Conservation (phyloP, 2,113 vertebrate genomes). For the Spilogale gracilis region DNA sequence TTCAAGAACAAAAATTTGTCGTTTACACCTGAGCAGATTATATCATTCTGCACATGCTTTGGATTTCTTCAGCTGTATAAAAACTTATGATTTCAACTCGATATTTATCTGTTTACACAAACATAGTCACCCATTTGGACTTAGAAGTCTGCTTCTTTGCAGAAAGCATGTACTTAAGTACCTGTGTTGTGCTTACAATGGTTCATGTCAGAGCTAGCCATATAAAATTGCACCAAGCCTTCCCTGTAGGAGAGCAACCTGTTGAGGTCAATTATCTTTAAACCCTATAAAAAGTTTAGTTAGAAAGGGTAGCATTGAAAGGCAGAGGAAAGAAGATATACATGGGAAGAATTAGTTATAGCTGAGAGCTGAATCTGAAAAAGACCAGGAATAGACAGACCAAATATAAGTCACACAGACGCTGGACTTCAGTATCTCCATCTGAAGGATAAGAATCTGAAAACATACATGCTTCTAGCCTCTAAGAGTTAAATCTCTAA, state of each 20-base stretch:
- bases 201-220: not conserved
- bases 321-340: not conserved
- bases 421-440: not conserved
- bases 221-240: not conserved
- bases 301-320: not conserved
- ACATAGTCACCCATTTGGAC: not conserved
- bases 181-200: not conserved
- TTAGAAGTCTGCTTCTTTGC: not conserved
- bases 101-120: not conserved
- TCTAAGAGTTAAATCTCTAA: conserved; percentile 24
- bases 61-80: not conserved
- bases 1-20: conserved; percentile 1
- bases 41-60: not conserved
- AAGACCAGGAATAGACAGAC: not conserved
- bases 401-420: not conserved
- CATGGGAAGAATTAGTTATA: not conserved
- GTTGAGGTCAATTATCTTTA: not conserved
- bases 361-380: not conserved
- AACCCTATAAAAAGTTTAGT: not conserved
- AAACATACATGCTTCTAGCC: not conserved
- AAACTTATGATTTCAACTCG: not conserved
- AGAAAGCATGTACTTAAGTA: not conserved
- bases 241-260: not conserved
- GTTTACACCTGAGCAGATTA: not conserved
- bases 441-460: not conserved